Evolutionary conservation across 2,113 vertebrate genomes (phyloP).

Genomic region (Lates calcarifer): DNA sequence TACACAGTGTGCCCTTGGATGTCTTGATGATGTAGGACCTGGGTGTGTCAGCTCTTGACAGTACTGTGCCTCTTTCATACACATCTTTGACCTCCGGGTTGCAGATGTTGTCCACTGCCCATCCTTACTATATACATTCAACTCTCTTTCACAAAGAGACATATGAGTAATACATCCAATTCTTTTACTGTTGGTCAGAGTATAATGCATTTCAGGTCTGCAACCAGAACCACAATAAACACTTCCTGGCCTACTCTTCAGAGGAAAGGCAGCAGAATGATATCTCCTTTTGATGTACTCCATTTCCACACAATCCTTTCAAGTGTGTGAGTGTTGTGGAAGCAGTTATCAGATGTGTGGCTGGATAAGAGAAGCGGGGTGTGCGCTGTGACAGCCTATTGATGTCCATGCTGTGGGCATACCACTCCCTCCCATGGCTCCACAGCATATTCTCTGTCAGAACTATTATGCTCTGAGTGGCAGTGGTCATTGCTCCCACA

Average conservation of each 20-base stretch:
- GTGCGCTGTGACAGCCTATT: constrained; percentile 41
- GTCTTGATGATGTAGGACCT: too few species aligned
- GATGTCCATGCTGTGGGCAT: constrained; percentile 46
- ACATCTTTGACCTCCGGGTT: too few species aligned
- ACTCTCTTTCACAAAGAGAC: too few species aligned
- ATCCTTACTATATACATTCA: too few species aligned
- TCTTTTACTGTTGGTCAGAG: background rate
- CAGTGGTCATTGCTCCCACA: constrained; percentile 37
- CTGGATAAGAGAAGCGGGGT: constrained; percentile 48
- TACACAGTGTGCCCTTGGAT: too few species aligned
- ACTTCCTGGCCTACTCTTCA: constrained; percentile 7
- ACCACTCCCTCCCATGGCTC: constrained; percentile 18
- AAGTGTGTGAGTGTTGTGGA: constrained; percentile 40
- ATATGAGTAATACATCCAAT: background rate
- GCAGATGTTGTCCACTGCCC: too few species aligned
- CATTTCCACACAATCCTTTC: constrained; percentile 31
- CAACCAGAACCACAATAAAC: background rate
- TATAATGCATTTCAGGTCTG: background rate
- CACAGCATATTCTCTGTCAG: constrained; percentile 31
- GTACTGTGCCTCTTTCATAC: too few species aligned
- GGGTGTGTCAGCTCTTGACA: too few species aligned
- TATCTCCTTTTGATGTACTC: constrained; percentile 15
- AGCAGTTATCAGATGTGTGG: constrained; percentile 64
- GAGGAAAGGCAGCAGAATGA: background rate
- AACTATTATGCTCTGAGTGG: constrained; percentile 52